phyloP scores from a whole-genome alignment of 30 jellyfish, hydroid and myxozoan genomes.

The Clytia hemisphaerica region DNA sequence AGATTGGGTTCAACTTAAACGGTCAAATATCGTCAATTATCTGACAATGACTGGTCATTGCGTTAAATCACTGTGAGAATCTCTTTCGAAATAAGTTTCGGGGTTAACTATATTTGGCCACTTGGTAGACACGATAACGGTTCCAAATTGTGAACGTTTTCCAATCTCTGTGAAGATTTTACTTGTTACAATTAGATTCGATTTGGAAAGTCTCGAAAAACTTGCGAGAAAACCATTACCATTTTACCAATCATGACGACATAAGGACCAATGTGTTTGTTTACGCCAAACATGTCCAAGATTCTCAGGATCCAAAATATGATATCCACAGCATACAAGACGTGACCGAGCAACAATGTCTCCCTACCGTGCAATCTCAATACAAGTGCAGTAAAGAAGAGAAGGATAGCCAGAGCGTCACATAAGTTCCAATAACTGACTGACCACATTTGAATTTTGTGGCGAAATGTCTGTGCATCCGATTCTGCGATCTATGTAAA shows the following conservation, averaged over 20 bases:
- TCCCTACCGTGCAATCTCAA: constrained; percentile 41
- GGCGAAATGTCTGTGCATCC: constrained; percentile 39
- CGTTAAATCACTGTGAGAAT: too few species aligned
- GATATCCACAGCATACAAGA: constrained; percentile 58
- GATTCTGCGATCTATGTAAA: constrained; percentile 59
- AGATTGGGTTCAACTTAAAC: too few species aligned
- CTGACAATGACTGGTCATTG: too few species aligned
- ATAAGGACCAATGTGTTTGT: constrained; percentile 80
- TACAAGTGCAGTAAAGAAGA: constrained; percentile 51
- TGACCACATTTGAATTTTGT: constrained; percentile 52
- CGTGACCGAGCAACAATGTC: constrained; percentile 51
- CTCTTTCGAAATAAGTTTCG: too few species aligned
- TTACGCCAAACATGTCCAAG: constrained; percentile 71
- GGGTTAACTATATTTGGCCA: too few species aligned
- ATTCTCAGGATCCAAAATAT: constrained; percentile 75
- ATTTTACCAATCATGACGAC: constrained; percentile 88
- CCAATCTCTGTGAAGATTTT: too few species aligned
- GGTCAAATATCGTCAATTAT: too few species aligned
- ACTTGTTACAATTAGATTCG: too few species aligned
- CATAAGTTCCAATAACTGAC: constrained; percentile 75
- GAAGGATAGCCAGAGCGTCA: constrained; percentile 65
- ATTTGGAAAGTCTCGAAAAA: too few species aligned
- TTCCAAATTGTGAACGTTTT: too few species aligned
- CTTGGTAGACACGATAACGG: too few species aligned
- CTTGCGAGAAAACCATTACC: too few species aligned